Evolutionary conservation across 2,113 vertebrate species (phyloP), one percentile per base, ranked within the genome.

Genomic region (Oryzias javanicus): DNA sequence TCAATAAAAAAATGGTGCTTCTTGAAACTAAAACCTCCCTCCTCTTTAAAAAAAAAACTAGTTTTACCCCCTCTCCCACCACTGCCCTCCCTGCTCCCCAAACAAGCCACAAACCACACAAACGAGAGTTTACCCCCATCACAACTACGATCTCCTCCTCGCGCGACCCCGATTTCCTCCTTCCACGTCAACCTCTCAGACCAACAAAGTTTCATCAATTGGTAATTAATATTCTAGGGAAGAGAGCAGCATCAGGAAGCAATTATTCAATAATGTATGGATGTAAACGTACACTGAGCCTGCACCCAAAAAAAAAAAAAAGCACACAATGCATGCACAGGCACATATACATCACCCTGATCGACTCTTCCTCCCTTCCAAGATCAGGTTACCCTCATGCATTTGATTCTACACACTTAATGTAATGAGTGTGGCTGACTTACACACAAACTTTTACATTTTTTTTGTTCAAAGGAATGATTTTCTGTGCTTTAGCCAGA

Each of bases 141-240:
- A 76, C 78, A 85, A 64, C 42, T 54, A 79, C 42, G 24, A 47
- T 76, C 67, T 72, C 67, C 60, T 45, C 42, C 71, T 49, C 41
- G 59, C 55, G 1, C 18, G 50, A 70, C 74, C 73, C 66, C 81
- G 53, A 74, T 67, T 81, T 88, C 86, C 84, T 84, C 73, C 55
- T 68, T 63, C 49, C 64, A 58, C 50, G 72, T 84, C 82, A 76
- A 66, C 79, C 72, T 61, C 63, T 58, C 49, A 60, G 75, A 80
- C 70, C 62, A 59, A 76, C 73, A 76, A 61, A 58, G 74, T 81
- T 89, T 83, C 87, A 84, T 88, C 81, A 71, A 80, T 80, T 64
- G 67, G 85, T 89, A 86, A 91, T 91, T 90, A 90, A 92, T 92
- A 90, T 89, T 89, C 82, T 17, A 22, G 64, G 60, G 63, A 68